These are phyloP conservation scores for Falco berigora DNA, from an alignment of 2,797 vertebrate species.

Conservation along the genomic window DNA sequence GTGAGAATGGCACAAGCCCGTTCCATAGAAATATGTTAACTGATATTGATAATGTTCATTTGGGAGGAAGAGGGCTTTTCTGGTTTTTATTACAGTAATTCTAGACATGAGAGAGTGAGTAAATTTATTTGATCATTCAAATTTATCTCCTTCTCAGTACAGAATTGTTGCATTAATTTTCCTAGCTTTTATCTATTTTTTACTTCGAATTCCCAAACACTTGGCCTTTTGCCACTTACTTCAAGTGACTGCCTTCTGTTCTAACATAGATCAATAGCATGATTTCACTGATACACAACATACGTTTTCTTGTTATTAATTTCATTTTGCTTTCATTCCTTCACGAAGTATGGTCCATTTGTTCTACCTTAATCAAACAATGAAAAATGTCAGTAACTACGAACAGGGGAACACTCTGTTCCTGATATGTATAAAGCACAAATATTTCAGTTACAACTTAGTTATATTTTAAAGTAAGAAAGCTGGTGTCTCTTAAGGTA, in stretches of 20 bases:
- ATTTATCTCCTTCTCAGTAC: not conserved
- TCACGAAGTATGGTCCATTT: not conserved
- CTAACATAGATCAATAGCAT: not conserved
- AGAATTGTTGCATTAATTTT: not conserved
- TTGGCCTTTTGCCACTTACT: not conserved
- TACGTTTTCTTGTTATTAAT: not conserved
- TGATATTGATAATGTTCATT: not conserved
- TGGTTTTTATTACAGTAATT: not conserved
- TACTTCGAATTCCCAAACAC: not conserved
- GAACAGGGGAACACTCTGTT: not conserved
- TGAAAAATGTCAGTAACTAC: not conserved
- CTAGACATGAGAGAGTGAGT: not conserved
- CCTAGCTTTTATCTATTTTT: not conserved
- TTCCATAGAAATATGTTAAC: not conserved
- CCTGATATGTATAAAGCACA: not conserved
- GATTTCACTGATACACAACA: not conserved
- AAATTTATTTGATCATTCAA: not conserved
- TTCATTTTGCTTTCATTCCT: constrained; percentile 22
- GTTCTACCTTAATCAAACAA: not conserved
- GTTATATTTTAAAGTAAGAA: not conserved
- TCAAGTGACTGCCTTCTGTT: not conserved
- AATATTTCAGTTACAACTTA: not conserved
- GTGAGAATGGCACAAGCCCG: not conserved
- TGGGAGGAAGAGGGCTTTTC: not conserved
- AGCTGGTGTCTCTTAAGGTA: not conserved